Conservation (phyloP, 1,140 invertebrate species). For the Parasteatoda tepidariorum region DNA sequence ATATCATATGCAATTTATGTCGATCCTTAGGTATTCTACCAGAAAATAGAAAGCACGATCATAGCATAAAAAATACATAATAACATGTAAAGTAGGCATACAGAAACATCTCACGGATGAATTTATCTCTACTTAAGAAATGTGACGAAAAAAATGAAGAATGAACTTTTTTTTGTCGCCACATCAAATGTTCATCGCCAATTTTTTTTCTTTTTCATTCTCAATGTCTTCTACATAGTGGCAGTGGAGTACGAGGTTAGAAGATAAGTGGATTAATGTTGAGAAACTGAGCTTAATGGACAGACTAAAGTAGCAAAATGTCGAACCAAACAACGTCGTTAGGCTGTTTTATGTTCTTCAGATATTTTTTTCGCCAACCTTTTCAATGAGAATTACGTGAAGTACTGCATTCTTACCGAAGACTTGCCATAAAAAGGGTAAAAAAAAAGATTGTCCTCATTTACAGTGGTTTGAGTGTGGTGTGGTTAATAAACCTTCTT, state of each 20-base stretch:
- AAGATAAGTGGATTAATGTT: constrained; percentile 35
- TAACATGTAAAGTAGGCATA: too few relatives aligned
- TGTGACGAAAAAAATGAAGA: background rate
- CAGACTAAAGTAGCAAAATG: background rate
- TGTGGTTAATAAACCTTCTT: background rate
- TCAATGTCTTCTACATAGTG: background rate
- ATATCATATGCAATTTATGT: too few relatives aligned
- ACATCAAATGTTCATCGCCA: too few relatives aligned
- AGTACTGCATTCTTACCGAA: background rate
- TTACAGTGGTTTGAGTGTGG: background rate
- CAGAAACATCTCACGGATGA: background rate
- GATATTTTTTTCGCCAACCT: background rate
- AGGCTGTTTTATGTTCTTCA: background rate
- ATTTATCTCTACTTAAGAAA: too few relatives aligned
- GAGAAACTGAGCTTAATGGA: constrained; percentile 9
- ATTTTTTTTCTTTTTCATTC: background rate
- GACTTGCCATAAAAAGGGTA: background rate
- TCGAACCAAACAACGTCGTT: background rate
- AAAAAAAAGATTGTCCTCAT: background rate
- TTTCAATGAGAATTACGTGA: background rate
- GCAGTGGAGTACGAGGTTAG: constrained; percentile 13
- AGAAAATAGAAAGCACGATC: too few relatives aligned
- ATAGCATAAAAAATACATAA: too few relatives aligned
- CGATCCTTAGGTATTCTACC: too few relatives aligned
- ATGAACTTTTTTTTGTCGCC: background rate